Evolutionary conservation across 2,888 invertebrate species (phyloP).

Genomic region (Drosophila subquinaria): DNA sequence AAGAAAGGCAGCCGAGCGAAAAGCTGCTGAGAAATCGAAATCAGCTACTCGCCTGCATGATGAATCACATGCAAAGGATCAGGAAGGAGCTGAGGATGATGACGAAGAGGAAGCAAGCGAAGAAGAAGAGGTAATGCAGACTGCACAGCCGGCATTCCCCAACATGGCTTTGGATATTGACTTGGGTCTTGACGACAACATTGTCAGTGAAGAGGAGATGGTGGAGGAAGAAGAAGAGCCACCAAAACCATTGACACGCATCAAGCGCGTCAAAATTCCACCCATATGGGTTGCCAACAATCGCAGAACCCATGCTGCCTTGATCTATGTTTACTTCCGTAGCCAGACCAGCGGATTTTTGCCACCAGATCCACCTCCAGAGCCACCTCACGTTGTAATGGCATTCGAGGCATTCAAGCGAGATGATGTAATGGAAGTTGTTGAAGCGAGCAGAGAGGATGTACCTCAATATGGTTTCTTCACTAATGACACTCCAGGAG

Average conservation of each 20-base stretch:
- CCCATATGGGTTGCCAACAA: conserved; percentile 87
- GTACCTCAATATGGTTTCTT: conserved; percentile 90
- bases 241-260: conserved; percentile 62
- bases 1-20: conserved; percentile 28
- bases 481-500: conserved; percentile 87
- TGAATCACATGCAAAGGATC: conserved; percentile 29
- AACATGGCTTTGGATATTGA: conserved; percentile 59
- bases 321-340: conserved; percentile 87
- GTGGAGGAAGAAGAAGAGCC: conserved; percentile 54
- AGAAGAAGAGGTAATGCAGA: conserved; percentile 64
- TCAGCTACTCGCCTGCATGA: conserved; percentile 27
- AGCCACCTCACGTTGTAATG: conserved; percentile 89
- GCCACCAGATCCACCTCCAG: conserved; percentile 87
- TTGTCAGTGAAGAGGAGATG: conserved; percentile 51
- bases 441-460: conserved; percentile 86
- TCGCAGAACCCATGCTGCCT: conserved; percentile 87
- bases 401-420: conserved; percentile 90
- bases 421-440: conserved; percentile 87
- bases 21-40: conserved; percentile 38
- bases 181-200: conserved; percentile 48
- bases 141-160: conserved; percentile 21
- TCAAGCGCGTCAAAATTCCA: conserved; percentile 84
- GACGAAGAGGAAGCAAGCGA: conserved; percentile 68
- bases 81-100: conserved; percentile 39
- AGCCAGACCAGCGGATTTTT: conserved; percentile 86